Base-by-base conservation (phyloP, 2,888 invertebrate species). In the Drosophila neutralis region DNA sequence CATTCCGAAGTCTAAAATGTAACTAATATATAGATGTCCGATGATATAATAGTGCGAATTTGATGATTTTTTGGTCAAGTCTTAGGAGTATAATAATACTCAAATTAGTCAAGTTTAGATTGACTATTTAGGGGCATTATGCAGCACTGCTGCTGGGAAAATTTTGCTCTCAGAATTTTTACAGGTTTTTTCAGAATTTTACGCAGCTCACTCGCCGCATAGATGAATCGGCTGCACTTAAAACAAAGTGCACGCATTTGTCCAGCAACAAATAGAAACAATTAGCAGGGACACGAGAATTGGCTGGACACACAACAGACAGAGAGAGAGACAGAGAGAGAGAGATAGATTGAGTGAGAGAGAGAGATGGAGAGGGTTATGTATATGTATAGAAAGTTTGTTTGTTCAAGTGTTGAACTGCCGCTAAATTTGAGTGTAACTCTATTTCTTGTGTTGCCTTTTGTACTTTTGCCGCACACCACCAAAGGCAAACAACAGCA, bases 351-450 rank as follows among this genome's bases (percentile, higher is more conserved):
- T 4, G 21, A 18, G 6, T 2, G 15, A 29, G 35, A 36, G 0
- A 7, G 36, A 15, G 7, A 36, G 36, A 21, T 0, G 29, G 21
- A 45, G 15, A 24, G 24, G 45, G 24, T 15, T 15, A 54, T 68
- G 68, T 24, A 53, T 33, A 29, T 31, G 38, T 45, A 77, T 71
- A 83, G 73, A 83, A 78, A 78, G 60, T 69, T 77, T 64, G 76
- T 90, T 87, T 36, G 88, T 78, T 75, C 58, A 73, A 40, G 78
- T 65, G 69, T 84, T 77, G 78, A 86, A 79, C 80, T 90, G 87
- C 83, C 87, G 89, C 90, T 90, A 90, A 90, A 90, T 88, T 84
- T 80, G 73, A 85, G 90, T 82, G 73, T 82, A 87, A 85, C 88
- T 89, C 71, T 76, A 72, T 83, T 73, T 73, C 68, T 62, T 40